Conservation (phyloP, 1,140 invertebrate genomes). For the Aricia agestis region DNA sequence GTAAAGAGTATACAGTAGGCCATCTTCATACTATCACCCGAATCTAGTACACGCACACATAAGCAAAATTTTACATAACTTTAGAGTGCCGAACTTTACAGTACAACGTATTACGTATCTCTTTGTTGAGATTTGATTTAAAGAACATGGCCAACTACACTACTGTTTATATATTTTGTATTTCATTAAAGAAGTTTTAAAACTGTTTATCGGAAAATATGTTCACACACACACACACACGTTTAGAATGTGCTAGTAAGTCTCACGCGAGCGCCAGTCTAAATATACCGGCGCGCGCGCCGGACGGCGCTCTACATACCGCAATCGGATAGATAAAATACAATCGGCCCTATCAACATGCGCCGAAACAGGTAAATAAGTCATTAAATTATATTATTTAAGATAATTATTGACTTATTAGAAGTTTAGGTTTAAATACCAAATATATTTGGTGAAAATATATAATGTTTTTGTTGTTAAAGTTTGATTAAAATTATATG, state of each 20-base stretch:
- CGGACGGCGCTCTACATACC: conserved; percentile 45
- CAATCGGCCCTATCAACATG: conserved; percentile 53
- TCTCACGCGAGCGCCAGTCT: conserved; percentile 62
- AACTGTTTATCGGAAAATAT: conserved; percentile 19
- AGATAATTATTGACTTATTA: neutral
- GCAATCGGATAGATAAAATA: conserved; percentile 64
- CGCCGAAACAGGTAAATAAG: conserved; percentile 58
- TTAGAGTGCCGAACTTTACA: too few species aligned
- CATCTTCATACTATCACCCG: too few species aligned
- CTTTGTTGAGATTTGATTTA: too few species aligned
- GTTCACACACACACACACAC: conserved; percentile 7
- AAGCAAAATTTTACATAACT: too few species aligned
- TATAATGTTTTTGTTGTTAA: neutral
- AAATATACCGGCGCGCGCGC: conserved; percentile 67
- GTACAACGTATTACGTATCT: too few species aligned
- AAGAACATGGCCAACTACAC: too few species aligned
- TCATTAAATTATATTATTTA: neutral
- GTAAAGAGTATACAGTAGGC: too few species aligned
- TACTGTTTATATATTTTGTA: too few species aligned
- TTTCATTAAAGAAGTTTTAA: neutral
- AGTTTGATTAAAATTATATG: neutral
- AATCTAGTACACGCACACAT: neutral
- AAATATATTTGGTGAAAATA: too few species aligned
- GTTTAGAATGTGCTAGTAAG: conserved; percentile 27
- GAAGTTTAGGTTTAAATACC: neutral